Percentiles rank a stretch among this genome's conserved stretches.
Conservation (phyloP, 2,888 invertebrate genomes). For the Sesamia inferens region DNA sequence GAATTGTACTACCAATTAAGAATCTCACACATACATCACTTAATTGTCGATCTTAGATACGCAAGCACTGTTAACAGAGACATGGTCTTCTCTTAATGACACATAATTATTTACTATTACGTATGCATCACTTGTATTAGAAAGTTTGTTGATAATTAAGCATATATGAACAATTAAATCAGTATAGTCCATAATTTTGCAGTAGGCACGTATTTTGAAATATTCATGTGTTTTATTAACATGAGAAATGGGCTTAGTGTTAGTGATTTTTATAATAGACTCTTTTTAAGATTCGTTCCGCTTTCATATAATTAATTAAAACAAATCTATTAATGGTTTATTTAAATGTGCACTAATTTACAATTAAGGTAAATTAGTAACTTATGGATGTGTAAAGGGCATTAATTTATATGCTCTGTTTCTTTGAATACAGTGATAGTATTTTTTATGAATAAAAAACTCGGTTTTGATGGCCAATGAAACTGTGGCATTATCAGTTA, state of each 20-base stretch:
- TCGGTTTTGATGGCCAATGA: background rate
- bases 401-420: conserved; percentile 5
- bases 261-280: conserved; percentile 20
- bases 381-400: background rate
- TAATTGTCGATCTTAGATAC: conserved; percentile 47
- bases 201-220: conserved; percentile 30
- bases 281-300: conserved; percentile 16
- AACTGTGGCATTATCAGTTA: conserved; percentile 4
- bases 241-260: conserved; percentile 22
- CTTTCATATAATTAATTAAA: conserved; percentile 30
- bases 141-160: conserved; percentile 49
- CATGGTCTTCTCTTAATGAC: conserved; percentile 38
- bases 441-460: background rate
- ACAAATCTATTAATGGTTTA: background rate
- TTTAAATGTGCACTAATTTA: background rate
- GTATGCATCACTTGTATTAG: conserved; percentile 31
- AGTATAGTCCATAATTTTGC: conserved; percentile 28
- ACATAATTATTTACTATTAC: conserved; percentile 41
- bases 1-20: conserved; percentile 14
- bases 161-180: conserved; percentile 40
- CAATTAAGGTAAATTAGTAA: background rate
- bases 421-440: background rate
- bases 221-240: conserved; percentile 46
- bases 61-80: conserved; percentile 26
- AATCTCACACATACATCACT: conserved; percentile 27